phyloP scores from a whole-genome alignment of 2,113 vertebrate genomes.

The Lepisosteus osseus region DNA sequence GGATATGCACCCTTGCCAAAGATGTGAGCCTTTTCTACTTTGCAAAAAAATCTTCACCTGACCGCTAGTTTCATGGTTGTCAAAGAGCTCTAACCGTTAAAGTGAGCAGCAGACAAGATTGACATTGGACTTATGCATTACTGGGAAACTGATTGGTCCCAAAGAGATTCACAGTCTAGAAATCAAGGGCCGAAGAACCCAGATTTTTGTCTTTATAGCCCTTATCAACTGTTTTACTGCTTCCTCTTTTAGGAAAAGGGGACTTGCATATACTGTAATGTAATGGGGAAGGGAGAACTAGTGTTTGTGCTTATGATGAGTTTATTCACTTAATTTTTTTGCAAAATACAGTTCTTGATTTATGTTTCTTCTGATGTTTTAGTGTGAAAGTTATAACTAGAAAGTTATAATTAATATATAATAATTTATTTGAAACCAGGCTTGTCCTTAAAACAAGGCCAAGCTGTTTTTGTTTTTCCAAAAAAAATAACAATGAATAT shows the following conservation, averaged over 20 bases:
- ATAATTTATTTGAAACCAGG: too few species aligned
- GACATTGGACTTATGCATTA: slow-evolving; percentile 40
- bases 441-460: too few species aligned
- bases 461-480: too few species aligned
- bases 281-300: slow-evolving; percentile 22
- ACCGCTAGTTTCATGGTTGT: background rate
- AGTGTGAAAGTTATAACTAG: too few species aligned
- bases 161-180: slow-evolving; percentile 42
- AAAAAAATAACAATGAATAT: too few species aligned
- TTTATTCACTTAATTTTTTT: too few species aligned
- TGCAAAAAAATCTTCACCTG: background rate
- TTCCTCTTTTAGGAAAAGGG: too few species aligned
- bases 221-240: slow-evolving; percentile 39
- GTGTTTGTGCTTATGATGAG: too few species aligned
- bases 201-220: slow-evolving; percentile 20
- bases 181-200: slow-evolving; percentile 35
- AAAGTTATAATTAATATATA: too few species aligned
- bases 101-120: slow-evolving; percentile 17
- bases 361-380: too few species aligned
- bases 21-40: background rate
- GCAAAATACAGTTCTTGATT: too few species aligned
- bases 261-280: background rate
- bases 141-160: slow-evolving; percentile 52
- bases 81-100: slow-evolving; percentile 24
- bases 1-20: too few species aligned